Conservation (phyloP, 2,113 vertebrate genomes). For the Percopsis transmontana region DNA sequence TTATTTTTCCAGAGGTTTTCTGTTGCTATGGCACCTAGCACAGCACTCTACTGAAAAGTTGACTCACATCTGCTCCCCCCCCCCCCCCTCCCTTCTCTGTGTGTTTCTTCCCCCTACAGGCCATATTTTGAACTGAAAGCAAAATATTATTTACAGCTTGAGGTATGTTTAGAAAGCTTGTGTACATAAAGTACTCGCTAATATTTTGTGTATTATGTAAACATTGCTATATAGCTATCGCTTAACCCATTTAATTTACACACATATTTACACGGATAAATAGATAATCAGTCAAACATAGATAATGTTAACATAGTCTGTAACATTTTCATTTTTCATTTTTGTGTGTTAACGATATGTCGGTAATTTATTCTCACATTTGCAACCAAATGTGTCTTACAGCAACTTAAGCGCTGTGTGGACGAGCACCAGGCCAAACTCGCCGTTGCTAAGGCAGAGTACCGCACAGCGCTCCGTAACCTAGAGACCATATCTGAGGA, state of each 20-base stretch:
- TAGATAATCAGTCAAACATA: not conserved
- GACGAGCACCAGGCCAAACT: constrained; percentile 91
- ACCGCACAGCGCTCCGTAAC: constrained; percentile 88
- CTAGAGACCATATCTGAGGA: constrained; percentile 97
- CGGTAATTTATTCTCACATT: no score
- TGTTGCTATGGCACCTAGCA: constrained; percentile 39
- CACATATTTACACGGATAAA: not conserved
- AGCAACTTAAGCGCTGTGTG: constrained; percentile 92
- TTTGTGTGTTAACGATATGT: not conserved
- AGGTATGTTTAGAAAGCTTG: constrained; percentile 77
- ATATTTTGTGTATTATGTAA: no score
- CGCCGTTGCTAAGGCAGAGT: constrained; percentile 87
- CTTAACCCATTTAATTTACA: not conserved
- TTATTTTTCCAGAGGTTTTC: constrained; percentile 50
- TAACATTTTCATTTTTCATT: no score
- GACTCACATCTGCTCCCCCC: constrained; percentile 15
- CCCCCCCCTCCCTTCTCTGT: constrained; percentile 23
- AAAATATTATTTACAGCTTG: constrained; percentile 94
- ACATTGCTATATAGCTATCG: not conserved
- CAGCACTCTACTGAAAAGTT: not conserved
- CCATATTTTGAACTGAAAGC: constrained; percentile 98
- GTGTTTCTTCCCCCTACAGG: constrained; percentile 74
- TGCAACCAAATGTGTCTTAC: constrained; percentile 8
- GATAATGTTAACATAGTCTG: no score
- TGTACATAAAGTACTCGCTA: not conserved